Base-by-base conservation (phyloP, 1,140 invertebrate genomes). In the Drosophila mojavensis region DNA sequence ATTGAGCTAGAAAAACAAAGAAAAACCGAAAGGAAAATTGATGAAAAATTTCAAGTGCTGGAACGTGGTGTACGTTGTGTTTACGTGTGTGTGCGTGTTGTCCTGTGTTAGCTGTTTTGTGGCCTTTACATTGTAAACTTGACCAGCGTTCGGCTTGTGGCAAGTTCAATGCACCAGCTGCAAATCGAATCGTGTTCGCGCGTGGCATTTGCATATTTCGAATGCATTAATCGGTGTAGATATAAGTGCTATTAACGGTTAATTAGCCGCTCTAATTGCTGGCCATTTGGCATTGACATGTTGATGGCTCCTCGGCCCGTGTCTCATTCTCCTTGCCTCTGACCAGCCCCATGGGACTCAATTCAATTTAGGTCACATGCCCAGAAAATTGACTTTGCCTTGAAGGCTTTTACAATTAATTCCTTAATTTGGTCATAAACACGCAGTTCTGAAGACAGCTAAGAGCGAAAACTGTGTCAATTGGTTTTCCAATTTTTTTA, bases 131-230 rank as follows among this genome's bases (percentile, higher is more conserved):
- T 43, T 66, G 48, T 63, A 47, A 51, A 67, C 26, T 58, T 79
- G 73, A 63, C 67, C 56, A 69, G 17, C 55, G 51, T 47, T 15
- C 13, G 56, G 47, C 68, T 9, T 20, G 47, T 48, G 70, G 61
- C 80, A 78, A 81, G 84, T 88, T 88, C 69, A 89, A 83, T 89
- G 84, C 77, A 88, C 77, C 50, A 45, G 53, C 6, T 41, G 62
- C 47, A 50, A 54, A 54, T 2, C 41, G 9, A 28, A 28, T 7
- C 24, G 62, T 45, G 45, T 41, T 7, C 10, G 33, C 33, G 33
- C 33, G 6, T 33, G 5, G 28, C 28, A 5, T 47, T 36, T 11
- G 36, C 36, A 11, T 39, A 70, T 77, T 43, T 63, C 82, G 60
- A 75, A 66, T 86, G 39, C 67, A 73, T 20, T 3, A 61, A 73